Percentiles rank a stretch among this genome's conserved stretches.
phyloP scores from a whole-genome alignment of 2,888 invertebrate genomes.

The Bruchidius siliquastri region DNA sequence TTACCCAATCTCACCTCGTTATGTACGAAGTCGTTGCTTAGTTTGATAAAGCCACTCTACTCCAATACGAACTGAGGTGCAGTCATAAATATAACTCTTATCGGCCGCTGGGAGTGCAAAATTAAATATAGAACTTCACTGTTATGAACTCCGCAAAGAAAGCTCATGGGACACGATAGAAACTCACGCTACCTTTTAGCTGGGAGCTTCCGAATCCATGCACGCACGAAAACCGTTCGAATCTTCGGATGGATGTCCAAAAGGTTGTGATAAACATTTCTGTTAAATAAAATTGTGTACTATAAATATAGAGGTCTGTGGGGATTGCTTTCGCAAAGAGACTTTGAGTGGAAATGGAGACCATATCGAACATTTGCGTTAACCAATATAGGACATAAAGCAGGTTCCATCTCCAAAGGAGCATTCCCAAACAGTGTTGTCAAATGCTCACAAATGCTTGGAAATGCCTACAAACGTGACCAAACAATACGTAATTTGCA shows the following conservation, averaged over 20 bases:
- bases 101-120: constrained; percentile 18
- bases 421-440: no score
- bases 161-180: constrained; percentile 21
- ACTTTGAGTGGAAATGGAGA: not conserved
- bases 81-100: constrained; percentile 19
- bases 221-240: not conserved
- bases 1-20: not conserved
- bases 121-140: constrained; percentile 26
- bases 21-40: not conserved
- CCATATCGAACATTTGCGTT: no score
- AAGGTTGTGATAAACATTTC: not conserved
- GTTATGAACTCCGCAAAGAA: constrained; percentile 20
- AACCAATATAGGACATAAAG: no score
- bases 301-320: not conserved
- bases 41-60: not conserved
- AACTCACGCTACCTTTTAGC: constrained; percentile 20
- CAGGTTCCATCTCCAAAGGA: no score
- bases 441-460: no score
- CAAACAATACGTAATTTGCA: no score
- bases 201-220: not conserved
- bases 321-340: not conserved
- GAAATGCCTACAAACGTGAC: no score
- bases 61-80: not conserved
- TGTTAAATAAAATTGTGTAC: not conserved
- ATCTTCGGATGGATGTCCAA: not conserved